phyloP scores from a whole-genome alignment of 2,888 invertebrate genomes.

The Lordiphosa andalusiaca region DNA sequence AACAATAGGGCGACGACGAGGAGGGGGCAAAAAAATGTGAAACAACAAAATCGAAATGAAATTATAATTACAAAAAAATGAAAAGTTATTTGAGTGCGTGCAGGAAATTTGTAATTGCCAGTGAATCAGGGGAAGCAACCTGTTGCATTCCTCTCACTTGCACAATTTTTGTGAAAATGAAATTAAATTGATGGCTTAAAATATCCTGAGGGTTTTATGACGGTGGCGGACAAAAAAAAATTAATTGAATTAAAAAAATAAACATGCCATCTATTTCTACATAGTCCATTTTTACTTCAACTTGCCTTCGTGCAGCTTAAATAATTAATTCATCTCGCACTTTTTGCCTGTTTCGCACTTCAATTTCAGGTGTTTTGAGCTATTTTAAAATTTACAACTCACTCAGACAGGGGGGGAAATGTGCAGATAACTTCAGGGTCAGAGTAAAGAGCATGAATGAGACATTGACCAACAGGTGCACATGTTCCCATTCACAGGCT shows the following conservation, averaged over 20 bases:
- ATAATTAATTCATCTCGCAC: constrained; percentile 41
- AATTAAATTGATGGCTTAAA: constrained; percentile 7
- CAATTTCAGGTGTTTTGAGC: constrained; percentile 8
- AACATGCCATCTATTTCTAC: too few species aligned
- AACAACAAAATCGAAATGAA: constrained; percentile 35
- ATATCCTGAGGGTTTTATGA: constrained; percentile 2
- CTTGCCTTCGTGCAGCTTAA: constrained; percentile 32
- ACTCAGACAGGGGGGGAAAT: background rate
- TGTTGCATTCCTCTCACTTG: constrained; percentile 37
- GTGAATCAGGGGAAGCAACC: constrained; percentile 27
- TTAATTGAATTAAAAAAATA: too few species aligned
- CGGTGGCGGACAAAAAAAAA: too few species aligned
- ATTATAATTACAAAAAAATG: constrained; percentile 47
- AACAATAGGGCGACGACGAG: constrained; percentile 31
- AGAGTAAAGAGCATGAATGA: background rate
- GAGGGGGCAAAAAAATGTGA: constrained; percentile 8
- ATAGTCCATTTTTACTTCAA: constrained; percentile 1
- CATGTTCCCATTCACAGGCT: constrained; percentile 46
- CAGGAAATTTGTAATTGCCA: constrained; percentile 42
- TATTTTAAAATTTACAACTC: constrained; percentile 24
- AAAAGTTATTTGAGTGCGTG: constrained; percentile 60
- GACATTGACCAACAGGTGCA: constrained; percentile 28
- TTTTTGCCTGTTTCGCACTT: constrained; percentile 6
- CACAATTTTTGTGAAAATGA: constrained; percentile 1
- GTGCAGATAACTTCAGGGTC: too few species aligned